Conservation (phyloP, 2,888 invertebrate species). For the Helleia helle region DNA sequence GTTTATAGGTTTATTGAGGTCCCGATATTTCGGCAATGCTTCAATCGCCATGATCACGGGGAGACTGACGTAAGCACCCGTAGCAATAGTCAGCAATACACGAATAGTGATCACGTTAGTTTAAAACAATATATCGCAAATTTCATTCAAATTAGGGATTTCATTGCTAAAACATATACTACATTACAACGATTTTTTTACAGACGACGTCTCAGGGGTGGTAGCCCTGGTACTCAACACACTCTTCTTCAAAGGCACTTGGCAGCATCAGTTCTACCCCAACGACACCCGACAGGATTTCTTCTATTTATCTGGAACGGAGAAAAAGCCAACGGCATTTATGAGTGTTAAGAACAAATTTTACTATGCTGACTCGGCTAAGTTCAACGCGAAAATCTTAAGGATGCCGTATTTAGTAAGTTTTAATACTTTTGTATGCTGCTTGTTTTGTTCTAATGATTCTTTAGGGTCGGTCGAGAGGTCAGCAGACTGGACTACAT, state of each 20-base stretch:
- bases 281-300: constrained; percentile 70
- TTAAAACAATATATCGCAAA: too few relatives aligned
- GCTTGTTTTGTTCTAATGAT: not conserved
- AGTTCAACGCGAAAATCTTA: constrained; percentile 80
- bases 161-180: too few relatives aligned
- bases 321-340: constrained; percentile 67
- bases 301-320: constrained; percentile 74
- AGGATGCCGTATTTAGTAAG: constrained; percentile 81
- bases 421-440: too few relatives aligned
- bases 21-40: too few relatives aligned
- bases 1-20: too few relatives aligned
- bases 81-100: too few relatives aligned
- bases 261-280: constrained; percentile 80
- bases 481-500: too few relatives aligned
- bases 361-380: constrained; percentile 75
- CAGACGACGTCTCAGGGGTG: constrained; percentile 75
- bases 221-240: constrained; percentile 82
- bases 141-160: too few relatives aligned
- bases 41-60: too few relatives aligned
- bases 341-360: constrained; percentile 82
- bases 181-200: too few relatives aligned
- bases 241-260: constrained; percentile 86
- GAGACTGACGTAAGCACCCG: too few relatives aligned
- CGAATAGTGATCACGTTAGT: too few relatives aligned
- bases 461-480: not conserved